A percentile compares a stretch with the other conserved stretches of the same genome.
These are phyloP conservation scores for Zonitis immaculata DNA, from an alignment of 2,888 invertebrate species.

Conservation along the genomic window DNA sequence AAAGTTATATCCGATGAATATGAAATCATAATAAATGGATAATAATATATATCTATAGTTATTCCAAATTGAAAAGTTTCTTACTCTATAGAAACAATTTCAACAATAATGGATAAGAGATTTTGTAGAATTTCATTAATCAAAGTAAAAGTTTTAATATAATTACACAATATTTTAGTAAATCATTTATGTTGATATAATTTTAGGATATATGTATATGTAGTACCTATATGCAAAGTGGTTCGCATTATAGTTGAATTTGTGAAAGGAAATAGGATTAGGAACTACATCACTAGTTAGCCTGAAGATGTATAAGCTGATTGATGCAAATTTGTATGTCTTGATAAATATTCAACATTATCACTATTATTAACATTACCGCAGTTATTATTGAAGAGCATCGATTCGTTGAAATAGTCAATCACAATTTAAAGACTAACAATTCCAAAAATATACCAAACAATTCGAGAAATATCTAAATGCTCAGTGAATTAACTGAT, in stretches of 20 bases:
- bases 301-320: background rate
- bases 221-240: background rate
- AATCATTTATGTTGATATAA: background rate
- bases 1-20: conserved; percentile 1
- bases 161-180: background rate
- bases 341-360: background rate
- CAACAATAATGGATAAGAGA: no score
- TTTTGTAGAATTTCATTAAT: no score
- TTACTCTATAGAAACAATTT: no score
- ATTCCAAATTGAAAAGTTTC: background rate
- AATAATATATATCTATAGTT: no score
- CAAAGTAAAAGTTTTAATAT: background rate
- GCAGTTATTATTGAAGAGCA: background rate
- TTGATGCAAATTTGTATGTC: background rate
- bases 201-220: background rate
- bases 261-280: conserved; percentile 1
- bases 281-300: background rate
- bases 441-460: no score
- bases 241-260: background rate
- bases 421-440: no score
- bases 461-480: no score
- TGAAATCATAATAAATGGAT: no score
- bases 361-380: no score
- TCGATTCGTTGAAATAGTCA: no score
- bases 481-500: no score